Conservation (phyloP, 2,113 vertebrate genomes). For the Myiozetetes cayanensis region DNA sequence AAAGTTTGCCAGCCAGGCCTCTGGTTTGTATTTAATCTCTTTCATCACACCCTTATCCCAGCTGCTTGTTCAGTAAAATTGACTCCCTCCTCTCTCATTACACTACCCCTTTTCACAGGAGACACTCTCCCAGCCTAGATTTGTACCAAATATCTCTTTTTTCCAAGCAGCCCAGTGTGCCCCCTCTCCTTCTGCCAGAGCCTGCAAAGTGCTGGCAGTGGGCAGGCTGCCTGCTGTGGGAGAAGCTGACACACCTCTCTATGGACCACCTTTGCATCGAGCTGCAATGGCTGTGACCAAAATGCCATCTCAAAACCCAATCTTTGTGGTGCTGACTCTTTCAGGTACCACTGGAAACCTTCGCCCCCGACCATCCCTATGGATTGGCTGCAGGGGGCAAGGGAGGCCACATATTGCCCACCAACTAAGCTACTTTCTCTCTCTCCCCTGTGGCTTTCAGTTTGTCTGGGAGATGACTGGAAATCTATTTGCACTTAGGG, state of each 20-base stretch:
- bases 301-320: background rate
- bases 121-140: background rate
- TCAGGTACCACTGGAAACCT: accelerated
- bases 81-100: background rate
- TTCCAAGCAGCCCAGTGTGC: background rate
- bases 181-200: background rate
- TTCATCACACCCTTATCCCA: slow-evolving; percentile 14
- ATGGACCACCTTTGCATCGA: background rate
- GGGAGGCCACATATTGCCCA: accelerated
- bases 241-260: background rate
- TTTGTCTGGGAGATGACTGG: background rate
- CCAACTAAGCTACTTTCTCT: background rate
- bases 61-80: background rate
- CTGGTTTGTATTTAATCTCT: slow-evolving; percentile 19
- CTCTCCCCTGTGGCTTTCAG: background rate
- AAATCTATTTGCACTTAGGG: background rate
- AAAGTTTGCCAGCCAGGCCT: background rate
- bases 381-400: accelerated
- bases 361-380: background rate
- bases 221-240: background rate
- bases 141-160: background rate
- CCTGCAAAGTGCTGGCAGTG: accelerated
- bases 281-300: background rate
- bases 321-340: background rate
- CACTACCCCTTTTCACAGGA: background rate